These are phyloP conservation scores for Monopis laevigella DNA, from an alignment of 2,888 invertebrate species.

Conservation along the genomic window DNA sequence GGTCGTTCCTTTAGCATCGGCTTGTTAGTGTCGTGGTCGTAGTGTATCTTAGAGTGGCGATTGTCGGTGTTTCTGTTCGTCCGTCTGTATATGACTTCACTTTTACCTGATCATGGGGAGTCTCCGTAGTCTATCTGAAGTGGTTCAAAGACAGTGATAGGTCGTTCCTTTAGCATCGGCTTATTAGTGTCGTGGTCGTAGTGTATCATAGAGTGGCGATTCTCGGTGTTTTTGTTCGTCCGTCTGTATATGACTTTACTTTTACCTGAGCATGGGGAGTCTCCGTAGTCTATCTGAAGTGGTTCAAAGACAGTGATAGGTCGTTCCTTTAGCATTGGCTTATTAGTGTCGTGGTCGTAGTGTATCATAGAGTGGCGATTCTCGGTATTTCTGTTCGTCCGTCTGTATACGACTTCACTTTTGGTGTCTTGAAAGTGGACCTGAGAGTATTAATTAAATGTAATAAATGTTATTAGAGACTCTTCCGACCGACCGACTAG, in stretches of 20 bases:
- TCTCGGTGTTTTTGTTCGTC: slow-evolving; percentile 45
- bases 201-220: slow-evolving; percentile 62
- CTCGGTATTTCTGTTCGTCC: slow-evolving; percentile 45
- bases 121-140: slow-evolving; percentile 54
- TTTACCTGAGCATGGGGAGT: slow-evolving; percentile 28
- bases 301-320: slow-evolving; percentile 58
- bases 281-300: slow-evolving; percentile 50
- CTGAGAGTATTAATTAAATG: no score
- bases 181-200: slow-evolving; percentile 53
- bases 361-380: slow-evolving; percentile 64
- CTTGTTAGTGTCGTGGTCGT: slow-evolving; percentile 50
- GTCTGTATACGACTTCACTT: slow-evolving; percentile 39
- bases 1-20: slow-evolving; percentile 53
- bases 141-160: slow-evolving; percentile 55
- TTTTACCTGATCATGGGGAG: slow-evolving; percentile 28
- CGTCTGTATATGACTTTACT: slow-evolving; percentile 44
- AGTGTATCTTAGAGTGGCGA: slow-evolving; percentile 62
- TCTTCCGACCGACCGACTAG: no score
- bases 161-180: slow-evolving; percentile 50
- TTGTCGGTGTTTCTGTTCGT: slow-evolving; percentile 49
- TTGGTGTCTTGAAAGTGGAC: slow-evolving; percentile 55
- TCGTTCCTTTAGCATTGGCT: slow-evolving; percentile 50
- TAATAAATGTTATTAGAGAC: no score
- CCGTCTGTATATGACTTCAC: slow-evolving; percentile 48
- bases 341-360: slow-evolving; percentile 50